Base-by-base conservation (phyloP, 2,888 invertebrate species). In the Lasioglossum vierecki region DNA sequence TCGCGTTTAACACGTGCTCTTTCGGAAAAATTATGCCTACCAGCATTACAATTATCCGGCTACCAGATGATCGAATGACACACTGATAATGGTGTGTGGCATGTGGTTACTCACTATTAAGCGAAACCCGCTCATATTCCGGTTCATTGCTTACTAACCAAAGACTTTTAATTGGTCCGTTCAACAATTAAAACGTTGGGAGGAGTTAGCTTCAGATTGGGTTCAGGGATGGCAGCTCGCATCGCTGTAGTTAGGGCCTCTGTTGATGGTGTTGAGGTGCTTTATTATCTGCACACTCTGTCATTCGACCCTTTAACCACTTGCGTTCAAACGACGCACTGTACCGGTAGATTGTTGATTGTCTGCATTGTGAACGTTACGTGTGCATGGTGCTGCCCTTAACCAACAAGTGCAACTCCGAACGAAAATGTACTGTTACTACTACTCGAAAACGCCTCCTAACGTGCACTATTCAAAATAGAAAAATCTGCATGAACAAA, bases 71-170 rank as follows among this genome's bases (percentile, higher is more conserved):
- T 44, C 71, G 44, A 26, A 44, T 71, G 44, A 44, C 71, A 46
- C 26, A 18, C 26, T 44, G 44, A 71, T 71, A 39, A 68, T 68
- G 66, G 66, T 18, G 66, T 35, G 35, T 18, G 35, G 35, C 18
- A 3, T 35, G 35, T 22, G 35, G 39, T 68, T 22, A 68, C 35
- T 68, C 66, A 39, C 66, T 35, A 18, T 68, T 68, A 68, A 68
- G 66, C 35, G 66, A 68, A 68, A 68, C 66, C 66, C 35, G 66
- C 66, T 68, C 66, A 68, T 68, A 68, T 68, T 68, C 66, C 66
- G 4, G 66, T 68, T 39, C 66, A 68, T 68, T 68, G 66, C 66
- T 68, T 35, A 68, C 66, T 35, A 68, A 68, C 66, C 66, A 39
- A 68, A 68, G 66, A 68, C 66, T 68, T 68, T 68, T 68, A 68